Evolutionary conservation across 2,888 invertebrate species (phyloP).

Genomic region (Omphaloscelis lunosa): DNA sequence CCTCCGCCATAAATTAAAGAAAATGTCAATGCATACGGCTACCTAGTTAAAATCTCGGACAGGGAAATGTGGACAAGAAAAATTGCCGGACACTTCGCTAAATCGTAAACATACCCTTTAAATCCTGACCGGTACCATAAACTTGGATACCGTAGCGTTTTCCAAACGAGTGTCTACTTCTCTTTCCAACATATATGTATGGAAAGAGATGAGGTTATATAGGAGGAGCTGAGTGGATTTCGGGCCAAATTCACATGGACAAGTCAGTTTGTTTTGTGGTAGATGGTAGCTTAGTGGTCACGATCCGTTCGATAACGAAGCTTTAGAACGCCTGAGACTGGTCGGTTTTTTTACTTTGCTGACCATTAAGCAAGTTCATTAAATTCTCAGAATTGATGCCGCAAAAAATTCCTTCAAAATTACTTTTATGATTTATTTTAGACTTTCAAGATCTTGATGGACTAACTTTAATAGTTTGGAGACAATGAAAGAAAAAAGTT

Average conservation of each 20-base stretch:
- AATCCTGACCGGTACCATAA: constrained; percentile 56
- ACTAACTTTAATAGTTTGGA: constrained; percentile 37
- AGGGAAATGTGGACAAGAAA: constrained; percentile 52
- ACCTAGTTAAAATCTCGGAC: constrained; percentile 59
- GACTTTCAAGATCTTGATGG: constrained; percentile 25
- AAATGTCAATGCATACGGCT: constrained; percentile 52
- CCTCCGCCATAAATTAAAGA: constrained; percentile 46
- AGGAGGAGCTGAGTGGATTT: constrained; percentile 45
- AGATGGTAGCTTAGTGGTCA: constrained; percentile 47
- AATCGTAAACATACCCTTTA: constrained; percentile 66
- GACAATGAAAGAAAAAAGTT: constrained; percentile 21
- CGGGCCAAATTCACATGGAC: constrained; percentile 48
- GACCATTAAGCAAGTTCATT: constrained; percentile 10
- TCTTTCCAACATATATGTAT: constrained; percentile 18
- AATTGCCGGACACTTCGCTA: constrained; percentile 59
- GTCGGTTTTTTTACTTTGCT: background rate
- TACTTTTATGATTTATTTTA: constrained; percentile 41
- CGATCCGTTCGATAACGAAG: constrained; percentile 47
- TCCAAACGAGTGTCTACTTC: constrained; percentile 45
- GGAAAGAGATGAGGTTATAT: constrained; percentile 31
- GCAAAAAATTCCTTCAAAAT: constrained; percentile 12
- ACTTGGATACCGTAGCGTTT: constrained; percentile 52
- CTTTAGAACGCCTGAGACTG: background rate
- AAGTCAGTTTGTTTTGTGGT: constrained; percentile 60
- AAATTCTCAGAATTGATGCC: constrained; percentile 2